A percentile compares a stretch with the other conserved stretches of the same genome.
Conservation (phyloP, 2,888 invertebrate species). For the Nycteola revayana region DNA sequence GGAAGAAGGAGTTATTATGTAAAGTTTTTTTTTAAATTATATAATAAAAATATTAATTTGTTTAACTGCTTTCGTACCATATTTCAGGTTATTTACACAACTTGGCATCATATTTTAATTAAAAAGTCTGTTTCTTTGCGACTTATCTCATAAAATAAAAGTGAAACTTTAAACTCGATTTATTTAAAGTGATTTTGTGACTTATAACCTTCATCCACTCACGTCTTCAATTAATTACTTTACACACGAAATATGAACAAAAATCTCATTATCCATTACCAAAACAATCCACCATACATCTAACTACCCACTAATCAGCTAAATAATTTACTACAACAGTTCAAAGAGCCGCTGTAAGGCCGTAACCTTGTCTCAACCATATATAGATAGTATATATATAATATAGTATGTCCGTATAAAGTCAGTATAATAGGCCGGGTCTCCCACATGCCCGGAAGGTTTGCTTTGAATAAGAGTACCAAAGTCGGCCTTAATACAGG, state of each 20-base stretch:
- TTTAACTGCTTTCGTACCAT: no score
- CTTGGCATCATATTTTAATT: no score
- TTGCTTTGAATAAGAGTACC: slow-evolving; percentile 1
- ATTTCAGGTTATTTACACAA: no score
- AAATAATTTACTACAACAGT: slow-evolving; percentile 19
- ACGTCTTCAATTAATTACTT: neutral
- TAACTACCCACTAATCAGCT: slow-evolving; percentile 27
- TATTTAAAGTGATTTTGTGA: no score
- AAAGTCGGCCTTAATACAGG: neutral
- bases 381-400: neutral
- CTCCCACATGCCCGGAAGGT: slow-evolving; percentile 42
- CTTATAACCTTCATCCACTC: no score
- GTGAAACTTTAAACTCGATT: no score
- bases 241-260: neutral
- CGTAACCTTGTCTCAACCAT: slow-evolving; percentile 32
- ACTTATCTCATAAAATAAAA: no score
- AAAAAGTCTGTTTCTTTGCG: no score
- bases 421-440: slow-evolving; percentile 39
- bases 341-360: slow-evolving; percentile 29
- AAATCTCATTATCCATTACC: slow-evolving; percentile 7
- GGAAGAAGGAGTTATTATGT: no score
- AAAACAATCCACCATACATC: slow-evolving; percentile 23
- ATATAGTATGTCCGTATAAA: slow-evolving; percentile 33
- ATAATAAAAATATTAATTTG: no score
- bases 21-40: no score